These are phyloP conservation scores for Lepidochitona cinerea DNA, from an alignment of 2,888 invertebrate species.

Conservation along the genomic window DNA sequence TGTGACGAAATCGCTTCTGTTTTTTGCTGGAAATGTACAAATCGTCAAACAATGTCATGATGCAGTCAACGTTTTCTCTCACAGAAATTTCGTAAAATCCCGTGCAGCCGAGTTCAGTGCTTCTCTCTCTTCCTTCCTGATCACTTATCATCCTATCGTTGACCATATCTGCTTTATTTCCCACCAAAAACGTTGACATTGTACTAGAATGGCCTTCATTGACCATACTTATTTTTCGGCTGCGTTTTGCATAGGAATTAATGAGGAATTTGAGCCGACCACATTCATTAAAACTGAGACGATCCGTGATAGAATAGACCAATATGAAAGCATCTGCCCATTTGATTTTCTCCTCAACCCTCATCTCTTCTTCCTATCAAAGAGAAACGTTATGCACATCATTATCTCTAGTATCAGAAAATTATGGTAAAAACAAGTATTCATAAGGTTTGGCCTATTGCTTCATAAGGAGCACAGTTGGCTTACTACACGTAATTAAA, in stretches of 20 bases:
- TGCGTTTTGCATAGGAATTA: slow-evolving; percentile 57
- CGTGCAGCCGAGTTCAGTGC: slow-evolving; percentile 69
- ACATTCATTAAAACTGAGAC: slow-evolving; percentile 80
- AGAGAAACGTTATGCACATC: neutral
- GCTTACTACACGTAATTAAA: too few relatives aligned
- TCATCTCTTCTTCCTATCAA: slow-evolving; percentile 50
- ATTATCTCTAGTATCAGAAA: neutral
- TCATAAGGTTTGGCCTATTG: too few relatives aligned
- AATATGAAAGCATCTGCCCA: slow-evolving; percentile 92
- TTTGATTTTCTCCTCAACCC: slow-evolving; percentile 83
- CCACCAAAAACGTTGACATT: slow-evolving; percentile 85
- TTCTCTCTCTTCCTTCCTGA: slow-evolving; percentile 43
- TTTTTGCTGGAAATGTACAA: slow-evolving; percentile 40
- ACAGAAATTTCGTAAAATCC: slow-evolving; percentile 87
- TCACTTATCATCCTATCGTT: slow-evolving; percentile 81
- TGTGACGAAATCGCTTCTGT: slow-evolving; percentile 17
- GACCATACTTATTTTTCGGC: slow-evolving; percentile 22
- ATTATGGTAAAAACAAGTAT: neutral
- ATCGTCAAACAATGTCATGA: slow-evolving; percentile 76
- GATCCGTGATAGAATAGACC: slow-evolving; percentile 90
- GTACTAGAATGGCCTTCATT: slow-evolving; percentile 10
- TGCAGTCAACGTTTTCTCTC: slow-evolving; percentile 86
- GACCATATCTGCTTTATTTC: slow-evolving; percentile 84
- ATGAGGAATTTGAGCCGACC: slow-evolving; percentile 59
- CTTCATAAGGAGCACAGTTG: too few relatives aligned